A percentile compares a stretch with the other conserved stretches of the same genome.
phyloP scores from a whole-genome alignment of 1,140 invertebrate genomes.

The Heliothis virescens region DNA sequence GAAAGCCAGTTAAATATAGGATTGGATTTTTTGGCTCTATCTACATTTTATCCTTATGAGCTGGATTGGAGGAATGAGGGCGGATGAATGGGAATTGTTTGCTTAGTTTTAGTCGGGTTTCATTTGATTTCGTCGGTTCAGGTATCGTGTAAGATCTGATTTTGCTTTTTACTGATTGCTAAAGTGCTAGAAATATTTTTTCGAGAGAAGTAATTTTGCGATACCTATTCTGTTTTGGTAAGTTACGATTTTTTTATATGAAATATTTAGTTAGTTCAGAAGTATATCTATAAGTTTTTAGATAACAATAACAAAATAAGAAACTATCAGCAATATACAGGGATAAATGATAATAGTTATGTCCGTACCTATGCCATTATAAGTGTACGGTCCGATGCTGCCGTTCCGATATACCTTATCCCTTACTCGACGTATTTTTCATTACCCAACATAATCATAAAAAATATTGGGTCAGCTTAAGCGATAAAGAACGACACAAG shows the following conservation, averaged over 20 bases:
- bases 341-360: not conserved
- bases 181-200: too few species aligned
- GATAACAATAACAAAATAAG: too few species aligned
- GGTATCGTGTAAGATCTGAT: not conserved
- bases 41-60: slow-evolving; percentile 32
- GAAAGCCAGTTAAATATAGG: slow-evolving; percentile 45
- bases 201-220: too few species aligned
- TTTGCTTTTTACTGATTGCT: not conserved
- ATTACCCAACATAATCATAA: slow-evolving; percentile 34
- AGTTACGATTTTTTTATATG: too few species aligned
- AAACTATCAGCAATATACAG: not conserved
- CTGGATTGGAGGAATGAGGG: not conserved
- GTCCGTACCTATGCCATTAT: slow-evolving; percentile 13
- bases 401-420: slow-evolving; percentile 22
- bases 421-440: slow-evolving; percentile 32
- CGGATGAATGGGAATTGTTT: slow-evolving; percentile 34
- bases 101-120: slow-evolving; percentile 25
- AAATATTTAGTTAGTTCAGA: too few species aligned
- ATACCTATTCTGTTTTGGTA: too few species aligned
- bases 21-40: slow-evolving; percentile 44
- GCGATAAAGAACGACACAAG: slow-evolving; percentile 23
- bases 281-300: too few species aligned
- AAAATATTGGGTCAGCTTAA: slow-evolving; percentile 24
- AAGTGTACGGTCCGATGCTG: slow-evolving; percentile 4
- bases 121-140: slow-evolving; percentile 10